Base-by-base conservation (phyloP, 2,888 invertebrate species). In the Limenitis camilla region DNA sequence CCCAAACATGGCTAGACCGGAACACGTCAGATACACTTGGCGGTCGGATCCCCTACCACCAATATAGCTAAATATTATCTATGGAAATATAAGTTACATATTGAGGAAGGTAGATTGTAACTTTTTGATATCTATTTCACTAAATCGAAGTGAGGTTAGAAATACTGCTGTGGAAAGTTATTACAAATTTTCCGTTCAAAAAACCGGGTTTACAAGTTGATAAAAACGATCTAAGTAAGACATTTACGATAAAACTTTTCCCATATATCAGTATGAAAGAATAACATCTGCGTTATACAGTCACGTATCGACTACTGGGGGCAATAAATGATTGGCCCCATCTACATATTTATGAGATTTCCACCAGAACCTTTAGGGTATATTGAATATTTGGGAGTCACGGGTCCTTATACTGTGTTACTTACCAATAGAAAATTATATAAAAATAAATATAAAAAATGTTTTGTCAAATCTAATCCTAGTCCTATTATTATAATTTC, bases 341-440 rank as follows among this genome's bases (percentile, higher is more conserved):
- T 10, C 28, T 41, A 28, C 11, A 54, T 50, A 50, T 46, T 50
- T 49, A 54, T 51, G 11, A 33, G 41, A 45, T 50, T 33, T 50
- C n/a, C 40, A 32, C 5, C 9, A 11, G 10, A n/a, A 45, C 33
- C 33, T 40, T 40, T 40, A 35, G 40, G 44, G 43, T 19, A 36
- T 27, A 43, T 32, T 29, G 29, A 8, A 27, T 10, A 28, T 6
- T 29, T 29, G n/a, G n/a, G n/a, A n/a, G n/a, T n/a, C n/a, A n/a
- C n/a, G n/a, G 7, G 33, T 33, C 2, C 7, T 8, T 2, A 33
- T 4, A 8, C 1, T 33, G 9, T 8, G 9, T 9, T 8, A 33
- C 33, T 8, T 9, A 33, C 8, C 9, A 33, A 33, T 9, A 8
- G 33, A 8, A 7, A 2, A 33, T 7, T 33, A 7, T 7, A 33